Percentiles rank a stretch among this genome's conserved stretches.
Evolutionary conservation across 1,140 invertebrate species (phyloP).

Genomic region (Drosophila melanica): DNA sequence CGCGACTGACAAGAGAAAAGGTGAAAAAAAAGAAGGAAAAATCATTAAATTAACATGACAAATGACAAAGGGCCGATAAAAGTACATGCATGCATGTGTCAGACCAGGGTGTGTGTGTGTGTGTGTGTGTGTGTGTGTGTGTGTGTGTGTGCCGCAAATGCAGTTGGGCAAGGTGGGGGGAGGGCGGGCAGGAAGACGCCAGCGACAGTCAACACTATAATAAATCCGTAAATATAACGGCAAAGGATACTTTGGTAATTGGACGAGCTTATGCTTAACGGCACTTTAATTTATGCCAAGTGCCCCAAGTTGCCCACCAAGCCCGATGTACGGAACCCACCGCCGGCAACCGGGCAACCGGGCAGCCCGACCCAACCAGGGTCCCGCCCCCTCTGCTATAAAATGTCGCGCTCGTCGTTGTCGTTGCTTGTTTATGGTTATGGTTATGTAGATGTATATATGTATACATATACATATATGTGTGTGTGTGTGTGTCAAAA

Average conservation of each 20-base stretch:
- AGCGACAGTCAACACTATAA: conserved; percentile 71
- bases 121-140: too few species aligned
- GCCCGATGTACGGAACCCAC: conserved; percentile 2
- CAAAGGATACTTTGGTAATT: conserved; percentile 78
- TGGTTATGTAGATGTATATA: conserved; percentile 44
- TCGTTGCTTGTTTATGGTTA: conserved; percentile 75
- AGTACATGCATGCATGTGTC: conserved; percentile 58
- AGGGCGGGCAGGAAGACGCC: neutral
- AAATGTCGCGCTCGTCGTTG: conserved; percentile 69
- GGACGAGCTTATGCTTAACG: conserved; percentile 78
- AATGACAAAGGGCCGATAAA: conserved; percentile 72
- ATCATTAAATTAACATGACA: conserved; percentile 78
- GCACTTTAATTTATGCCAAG: conserved; percentile 76
- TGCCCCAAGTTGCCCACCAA: conserved; percentile 35
- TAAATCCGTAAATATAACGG: conserved; percentile 75
- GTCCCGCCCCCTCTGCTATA: conserved; percentile 46
- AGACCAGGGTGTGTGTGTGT: neutral
- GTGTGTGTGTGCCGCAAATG: conserved; percentile 10
- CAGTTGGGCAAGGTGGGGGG: conserved; percentile 7
- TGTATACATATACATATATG: conserved; percentile 2
- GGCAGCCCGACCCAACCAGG: conserved; percentile 22
- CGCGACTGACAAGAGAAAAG: conserved; percentile 6
- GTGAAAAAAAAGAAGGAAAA: conserved; percentile 33
- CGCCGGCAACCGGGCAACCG: conserved; percentile 13
- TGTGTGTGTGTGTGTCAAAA: conserved; percentile 10